phyloP scores from a whole-genome alignment of 2,113 vertebrate species.

The mouse (Mus musculus) region DNA sequence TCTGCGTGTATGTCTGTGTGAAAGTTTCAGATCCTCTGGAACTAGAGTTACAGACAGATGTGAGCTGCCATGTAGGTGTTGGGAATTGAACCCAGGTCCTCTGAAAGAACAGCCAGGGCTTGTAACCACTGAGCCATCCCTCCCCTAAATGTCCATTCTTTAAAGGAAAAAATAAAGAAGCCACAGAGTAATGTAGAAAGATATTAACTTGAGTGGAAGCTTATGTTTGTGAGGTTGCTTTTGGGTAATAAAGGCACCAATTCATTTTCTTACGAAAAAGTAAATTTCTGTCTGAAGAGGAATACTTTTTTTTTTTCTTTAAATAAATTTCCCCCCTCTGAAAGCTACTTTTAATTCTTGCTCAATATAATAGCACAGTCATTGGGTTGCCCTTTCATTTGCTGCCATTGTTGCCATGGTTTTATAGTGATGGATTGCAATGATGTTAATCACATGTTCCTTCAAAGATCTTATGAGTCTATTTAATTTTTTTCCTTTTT shows the following conservation, averaged over 20 bases:
- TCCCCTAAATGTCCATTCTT: not conserved
- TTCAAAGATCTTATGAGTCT: not conserved
- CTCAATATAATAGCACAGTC: not conserved
- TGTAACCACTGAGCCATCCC: not conserved
- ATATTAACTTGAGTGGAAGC: conserved; percentile 15
- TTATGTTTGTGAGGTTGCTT: conserved; percentile 18
- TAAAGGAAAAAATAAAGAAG: not conserved
- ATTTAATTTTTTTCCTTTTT: not conserved
- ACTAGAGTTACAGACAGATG: not conserved
- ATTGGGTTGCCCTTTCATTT: conserved; percentile 28
- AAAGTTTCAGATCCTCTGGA: not conserved
- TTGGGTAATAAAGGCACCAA: not conserved
- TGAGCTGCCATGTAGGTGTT: not conserved
- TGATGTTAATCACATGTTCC: conserved; percentile 6
- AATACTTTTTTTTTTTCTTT: not conserved
- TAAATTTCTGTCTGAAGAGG: not conserved
- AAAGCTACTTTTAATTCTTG: conserved; percentile 27
- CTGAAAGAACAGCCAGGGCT: not conserved
- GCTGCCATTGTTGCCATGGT: conserved; percentile 16
- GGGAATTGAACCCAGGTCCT: not conserved
- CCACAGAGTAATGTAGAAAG: not conserved
- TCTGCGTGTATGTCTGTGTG: not conserved
- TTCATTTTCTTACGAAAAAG: conserved; percentile 23
- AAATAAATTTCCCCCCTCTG: not conserved
- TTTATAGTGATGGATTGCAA: not conserved